Conservation (phyloP, 37 sponge, comb jelly and placozoan genomes). For the Beroe forskalii region DNA sequence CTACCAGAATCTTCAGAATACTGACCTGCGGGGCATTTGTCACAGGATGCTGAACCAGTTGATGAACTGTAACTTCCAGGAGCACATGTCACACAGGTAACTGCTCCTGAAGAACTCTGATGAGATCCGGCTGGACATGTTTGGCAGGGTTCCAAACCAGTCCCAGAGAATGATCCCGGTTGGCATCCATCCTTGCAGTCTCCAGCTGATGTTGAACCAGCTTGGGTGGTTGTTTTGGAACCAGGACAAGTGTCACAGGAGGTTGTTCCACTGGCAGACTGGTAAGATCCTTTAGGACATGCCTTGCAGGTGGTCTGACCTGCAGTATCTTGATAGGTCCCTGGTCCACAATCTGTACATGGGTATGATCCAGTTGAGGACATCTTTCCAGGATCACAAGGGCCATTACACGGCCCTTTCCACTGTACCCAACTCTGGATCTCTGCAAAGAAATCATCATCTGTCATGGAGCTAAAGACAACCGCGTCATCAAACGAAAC, state of each 20-base stretch:
- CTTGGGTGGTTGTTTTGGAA: neutral
- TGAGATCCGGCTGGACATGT: neutral
- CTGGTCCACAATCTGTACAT: constrained; percentile 3
- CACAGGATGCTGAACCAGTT: neutral
- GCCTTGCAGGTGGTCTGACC: neutral
- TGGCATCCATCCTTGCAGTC: constrained; percentile 46
- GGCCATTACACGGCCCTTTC: constrained; percentile 45
- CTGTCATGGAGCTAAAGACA: neutral
- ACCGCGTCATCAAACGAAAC: constrained; percentile 15
- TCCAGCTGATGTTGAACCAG: neutral
- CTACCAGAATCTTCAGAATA: neutral
- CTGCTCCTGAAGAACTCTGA: neutral
- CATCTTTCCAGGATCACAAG: constrained; percentile 2
- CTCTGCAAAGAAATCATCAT: neutral
- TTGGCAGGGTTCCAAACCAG: constrained; percentile 29
- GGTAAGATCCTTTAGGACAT: constrained; percentile 33
- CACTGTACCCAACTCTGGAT: neutral
- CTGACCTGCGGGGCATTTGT: constrained; percentile 21
- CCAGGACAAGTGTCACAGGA: constrained; percentile 25
- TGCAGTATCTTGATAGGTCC: neutral
- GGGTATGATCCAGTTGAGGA: constrained; percentile 2
- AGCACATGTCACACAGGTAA: neutral
- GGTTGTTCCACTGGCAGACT: neutral
- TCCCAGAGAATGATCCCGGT: constrained; percentile 19
- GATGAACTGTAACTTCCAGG: constrained; percentile 19